These are phyloP conservation scores for Dinomys branickii DNA, from an alignment of 2,113 vertebrate species.

Conservation along the genomic window DNA sequence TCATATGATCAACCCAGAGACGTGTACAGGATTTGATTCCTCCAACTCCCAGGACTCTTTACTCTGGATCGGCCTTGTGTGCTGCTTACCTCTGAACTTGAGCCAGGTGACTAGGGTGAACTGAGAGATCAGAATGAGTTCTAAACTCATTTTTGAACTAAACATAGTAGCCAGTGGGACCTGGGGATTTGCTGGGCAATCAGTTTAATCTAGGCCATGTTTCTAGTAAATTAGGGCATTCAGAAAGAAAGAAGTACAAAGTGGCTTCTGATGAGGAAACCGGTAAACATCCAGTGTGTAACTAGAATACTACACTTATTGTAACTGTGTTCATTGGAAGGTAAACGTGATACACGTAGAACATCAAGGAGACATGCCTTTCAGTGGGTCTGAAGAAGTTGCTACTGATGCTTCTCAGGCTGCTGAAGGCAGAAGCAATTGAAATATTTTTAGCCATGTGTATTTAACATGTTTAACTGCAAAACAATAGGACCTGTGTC, in stretches of 20 bases:
- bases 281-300: background rate
- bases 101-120: background rate
- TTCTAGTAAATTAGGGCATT: background rate
- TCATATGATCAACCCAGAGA: background rate
- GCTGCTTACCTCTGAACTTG: background rate
- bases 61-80: background rate
- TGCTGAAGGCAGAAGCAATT: background rate
- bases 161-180: background rate
- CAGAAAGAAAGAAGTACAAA: background rate
- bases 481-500: background rate
- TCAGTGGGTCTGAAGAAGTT: background rate
- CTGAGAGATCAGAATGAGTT: background rate
- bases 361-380: background rate
- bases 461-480: constrained; percentile 23
- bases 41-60: background rate
- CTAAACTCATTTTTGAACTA: background rate
- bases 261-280: background rate
- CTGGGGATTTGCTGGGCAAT: background rate
- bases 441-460: background rate
- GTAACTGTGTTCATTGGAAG: background rate
- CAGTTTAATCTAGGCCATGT: background rate
- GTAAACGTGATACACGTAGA: background rate
- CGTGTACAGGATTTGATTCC: background rate
- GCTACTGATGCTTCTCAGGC: background rate
- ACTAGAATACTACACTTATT: background rate